Evolutionary conservation across 1,140 invertebrate genomes (phyloP).

Genomic region (Hyles vespertilio): DNA sequence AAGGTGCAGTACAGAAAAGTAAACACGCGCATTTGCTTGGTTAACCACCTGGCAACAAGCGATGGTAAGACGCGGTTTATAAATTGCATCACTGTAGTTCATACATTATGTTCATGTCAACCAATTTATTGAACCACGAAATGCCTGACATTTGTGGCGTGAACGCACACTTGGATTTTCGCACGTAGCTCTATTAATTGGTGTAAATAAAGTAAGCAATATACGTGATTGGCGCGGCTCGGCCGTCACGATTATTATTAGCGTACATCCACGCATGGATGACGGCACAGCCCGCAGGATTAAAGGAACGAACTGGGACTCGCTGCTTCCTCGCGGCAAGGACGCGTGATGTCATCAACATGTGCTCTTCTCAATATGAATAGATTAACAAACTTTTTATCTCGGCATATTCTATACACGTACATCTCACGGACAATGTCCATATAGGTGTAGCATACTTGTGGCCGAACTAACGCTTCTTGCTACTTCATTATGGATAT

Average conservation of each 20-base stretch:
- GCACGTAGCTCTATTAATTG: too few relatives aligned
- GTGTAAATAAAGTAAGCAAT: conserved; percentile 8
- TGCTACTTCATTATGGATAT: not conserved
- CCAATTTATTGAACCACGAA: too few relatives aligned
- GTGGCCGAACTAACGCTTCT: not conserved
- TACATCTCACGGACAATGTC: conserved; percentile 47
- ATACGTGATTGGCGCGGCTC: conserved; percentile 14
- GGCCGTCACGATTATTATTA: conserved; percentile 46
- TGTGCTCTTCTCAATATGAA: conserved; percentile 50
- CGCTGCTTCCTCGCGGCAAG: conserved; percentile 63
- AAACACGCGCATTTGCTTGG: too few relatives aligned
- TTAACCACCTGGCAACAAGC: too few relatives aligned
- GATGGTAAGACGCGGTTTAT: too few relatives aligned
- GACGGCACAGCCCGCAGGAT: conserved; percentile 55
- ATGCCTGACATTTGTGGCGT: too few relatives aligned
- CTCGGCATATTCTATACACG: conserved; percentile 50
- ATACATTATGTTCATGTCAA: too few relatives aligned
- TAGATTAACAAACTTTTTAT: conserved; percentile 43
- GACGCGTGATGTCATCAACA: conserved; percentile 65
- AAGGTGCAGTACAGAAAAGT: too few relatives aligned
- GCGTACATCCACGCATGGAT: conserved; percentile 31
- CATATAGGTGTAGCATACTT: conserved; percentile 6
- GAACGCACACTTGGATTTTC: too few relatives aligned
- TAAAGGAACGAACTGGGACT: conserved; percentile 64
- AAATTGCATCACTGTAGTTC: too few relatives aligned